Percentiles rank a stretch among this genome's conserved stretches.
phyloP scores from a whole-genome alignment of 2,113 vertebrate species.

The Pedetes capensis region DNA sequence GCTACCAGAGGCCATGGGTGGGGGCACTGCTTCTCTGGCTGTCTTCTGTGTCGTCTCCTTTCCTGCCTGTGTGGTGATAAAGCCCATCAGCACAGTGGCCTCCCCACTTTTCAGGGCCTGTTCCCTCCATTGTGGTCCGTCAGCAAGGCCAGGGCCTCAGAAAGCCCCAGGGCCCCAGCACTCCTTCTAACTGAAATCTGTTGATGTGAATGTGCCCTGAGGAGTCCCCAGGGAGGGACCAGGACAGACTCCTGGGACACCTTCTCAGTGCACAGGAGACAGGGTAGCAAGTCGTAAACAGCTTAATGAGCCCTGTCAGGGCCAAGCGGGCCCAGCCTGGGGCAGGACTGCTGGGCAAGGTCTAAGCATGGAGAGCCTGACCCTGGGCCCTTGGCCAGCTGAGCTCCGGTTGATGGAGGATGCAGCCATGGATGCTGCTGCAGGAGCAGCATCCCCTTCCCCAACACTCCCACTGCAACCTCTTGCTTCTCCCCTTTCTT shows the following conservation, averaged over 20 bases:
- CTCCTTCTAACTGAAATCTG: constrained; percentile 44
- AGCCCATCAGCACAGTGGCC: not conserved
- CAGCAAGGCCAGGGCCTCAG: not conserved
- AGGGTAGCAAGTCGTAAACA: constrained; percentile 54
- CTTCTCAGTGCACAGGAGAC: constrained; percentile 13
- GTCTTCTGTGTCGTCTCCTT: not conserved
- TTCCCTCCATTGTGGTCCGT: not conserved
- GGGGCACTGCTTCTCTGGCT: not conserved
- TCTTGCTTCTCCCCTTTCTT: not conserved
- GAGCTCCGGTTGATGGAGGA: not conserved
- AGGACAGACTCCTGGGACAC: not conserved
- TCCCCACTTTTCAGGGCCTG: not conserved
- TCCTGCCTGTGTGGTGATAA: constrained; percentile 24
- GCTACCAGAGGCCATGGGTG: not conserved
- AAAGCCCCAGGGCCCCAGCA: not conserved
- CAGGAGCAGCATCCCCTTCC: not conserved
- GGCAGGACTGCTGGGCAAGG: not conserved
- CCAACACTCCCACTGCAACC: not conserved
- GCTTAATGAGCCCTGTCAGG: constrained; percentile 43
- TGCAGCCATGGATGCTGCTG: no score
- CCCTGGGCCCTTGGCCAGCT: not conserved
- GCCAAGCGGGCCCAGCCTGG: not conserved
- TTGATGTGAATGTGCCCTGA: constrained; percentile 36
- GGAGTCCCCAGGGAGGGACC: not conserved
- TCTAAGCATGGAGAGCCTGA: not conserved